These are phyloP conservation scores for Tridacna gigas DNA, from an alignment of 2,888 invertebrate species.

Conservation along the genomic window DNA sequence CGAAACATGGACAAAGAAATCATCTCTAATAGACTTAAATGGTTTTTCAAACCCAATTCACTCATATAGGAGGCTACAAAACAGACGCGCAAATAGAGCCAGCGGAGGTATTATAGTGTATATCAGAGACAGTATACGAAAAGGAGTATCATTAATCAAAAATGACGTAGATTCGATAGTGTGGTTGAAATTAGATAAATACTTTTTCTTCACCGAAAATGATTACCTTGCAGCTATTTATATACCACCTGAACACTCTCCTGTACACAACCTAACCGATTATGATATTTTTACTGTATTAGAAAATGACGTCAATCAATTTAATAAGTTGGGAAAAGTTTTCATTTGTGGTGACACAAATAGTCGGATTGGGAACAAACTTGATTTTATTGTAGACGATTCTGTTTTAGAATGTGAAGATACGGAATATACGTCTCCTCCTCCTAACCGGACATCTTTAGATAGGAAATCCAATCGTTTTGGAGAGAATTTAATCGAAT, in stretches of 20 bases:
- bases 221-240: constrained; percentile 10
- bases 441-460: neutral
- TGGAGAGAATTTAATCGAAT: constrained; percentile 34
- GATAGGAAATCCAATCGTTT: constrained; percentile 24
- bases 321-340: constrained; percentile 26
- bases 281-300: constrained; percentile 36
- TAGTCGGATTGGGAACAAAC: constrained; percentile 25
- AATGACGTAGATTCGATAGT: constrained; percentile 10
- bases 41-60: constrained; percentile 5
- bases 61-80: constrained; percentile 1
- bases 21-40: neutral
- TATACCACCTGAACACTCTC: constrained; percentile 32
- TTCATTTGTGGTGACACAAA: constrained; percentile 43
- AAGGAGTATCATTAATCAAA: constrained; percentile 8
- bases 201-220: neutral
- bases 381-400: constrained; percentile 14
- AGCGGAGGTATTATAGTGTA: constrained; percentile 11
- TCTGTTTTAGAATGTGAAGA: neutral
- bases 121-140: neutral
- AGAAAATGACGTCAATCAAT: constrained; percentile 29
- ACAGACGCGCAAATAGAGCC: neutral
- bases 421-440: neutral
- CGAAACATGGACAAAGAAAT: constrained; percentile 8
- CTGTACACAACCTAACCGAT: constrained; percentile 29
- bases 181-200: constrained; percentile 12